Conservation (phyloP, 92 coral and sea anemone species). For the Plumapathes pennacea region DNA sequence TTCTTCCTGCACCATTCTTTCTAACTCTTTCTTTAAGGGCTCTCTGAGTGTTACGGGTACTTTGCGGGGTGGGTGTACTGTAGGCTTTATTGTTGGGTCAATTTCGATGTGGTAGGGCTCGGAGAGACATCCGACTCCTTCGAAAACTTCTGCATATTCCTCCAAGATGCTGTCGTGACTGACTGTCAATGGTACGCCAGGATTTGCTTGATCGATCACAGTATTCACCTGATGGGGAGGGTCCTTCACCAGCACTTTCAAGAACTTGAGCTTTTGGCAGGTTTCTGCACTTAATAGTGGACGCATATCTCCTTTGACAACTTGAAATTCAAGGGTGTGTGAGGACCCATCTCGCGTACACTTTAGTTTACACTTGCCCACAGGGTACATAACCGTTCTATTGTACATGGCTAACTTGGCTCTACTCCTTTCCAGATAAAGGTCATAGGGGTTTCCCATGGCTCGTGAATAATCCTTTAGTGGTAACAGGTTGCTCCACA, state of each 20-base stretch:
- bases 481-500: slow-evolving; percentile 60
- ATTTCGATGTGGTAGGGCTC: slow-evolving; percentile 34
- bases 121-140: slow-evolving; percentile 33
- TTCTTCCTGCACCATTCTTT: slow-evolving; percentile 8
- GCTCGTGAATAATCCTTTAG: slow-evolving; percentile 39
- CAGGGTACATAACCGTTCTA: slow-evolving; percentile 51
- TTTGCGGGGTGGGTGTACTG: slow-evolving; percentile 47
- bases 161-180: slow-evolving; percentile 21
- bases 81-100: too few relatives aligned
- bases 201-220: background rate
- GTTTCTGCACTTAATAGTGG: slow-evolving; percentile 41
- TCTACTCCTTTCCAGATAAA: slow-evolving; percentile 36
- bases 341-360: slow-evolving; percentile 48
- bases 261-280: slow-evolving; percentile 32
- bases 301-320: slow-evolving; percentile 25
- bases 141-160: slow-evolving; percentile 31
- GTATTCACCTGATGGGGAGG: slow-evolving; percentile 27
- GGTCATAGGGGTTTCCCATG: slow-evolving; percentile 53
- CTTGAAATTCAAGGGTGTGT: slow-evolving; percentile 44
- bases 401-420: slow-evolving; percentile 59
- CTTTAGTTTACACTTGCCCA: slow-evolving; percentile 47
- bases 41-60: slow-evolving; percentile 40
- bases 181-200: background rate
- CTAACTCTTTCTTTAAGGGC: slow-evolving; percentile 15
- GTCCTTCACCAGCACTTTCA: slow-evolving; percentile 32